phyloP scores from a whole-genome alignment of 1,140 invertebrate genomes.

The Philaenus spumarius region DNA sequence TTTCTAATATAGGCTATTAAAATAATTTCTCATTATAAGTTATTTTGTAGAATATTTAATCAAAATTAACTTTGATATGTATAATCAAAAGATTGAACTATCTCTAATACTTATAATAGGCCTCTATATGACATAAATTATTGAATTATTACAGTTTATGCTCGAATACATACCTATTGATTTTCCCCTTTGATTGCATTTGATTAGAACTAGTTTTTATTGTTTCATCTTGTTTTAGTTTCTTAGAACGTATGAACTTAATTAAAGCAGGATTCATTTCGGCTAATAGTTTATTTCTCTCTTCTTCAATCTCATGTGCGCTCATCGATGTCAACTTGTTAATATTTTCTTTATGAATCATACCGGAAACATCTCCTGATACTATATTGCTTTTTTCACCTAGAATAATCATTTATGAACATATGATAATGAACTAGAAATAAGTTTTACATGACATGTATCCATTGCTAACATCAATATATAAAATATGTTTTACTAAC shows the following conservation, averaged over 20 bases:
- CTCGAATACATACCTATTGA: neutral
- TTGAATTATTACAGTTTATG: slow-evolving; percentile 18
- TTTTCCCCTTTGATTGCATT: neutral
- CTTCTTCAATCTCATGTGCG: slow-evolving; percentile 64
- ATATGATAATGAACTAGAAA: no score
- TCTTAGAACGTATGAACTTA: slow-evolving; percentile 54
- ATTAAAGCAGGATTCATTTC: slow-evolving; percentile 58
- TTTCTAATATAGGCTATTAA: no score
- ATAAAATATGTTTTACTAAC: no score
- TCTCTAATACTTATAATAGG: no score
- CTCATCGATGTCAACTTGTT: slow-evolving; percentile 59
- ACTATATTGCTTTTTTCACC: slow-evolving; percentile 46
- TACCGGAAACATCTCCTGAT: slow-evolving; percentile 44
- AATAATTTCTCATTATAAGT: no score
- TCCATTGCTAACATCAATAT: no score
- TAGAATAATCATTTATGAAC: no score
- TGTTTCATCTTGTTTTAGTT: slow-evolving; percentile 36
- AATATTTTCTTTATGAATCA: slow-evolving; percentile 70
- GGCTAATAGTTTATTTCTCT: slow-evolving; percentile 57
- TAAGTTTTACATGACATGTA: no score
- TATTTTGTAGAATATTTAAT: no score
- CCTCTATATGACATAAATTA: slow-evolving; percentile 4
- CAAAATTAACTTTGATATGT: no score
- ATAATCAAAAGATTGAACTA: no score
- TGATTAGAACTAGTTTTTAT: no score